Conservation (phyloP, 2,797 vertebrate genomes). For the Xerus rutilus region DNA sequence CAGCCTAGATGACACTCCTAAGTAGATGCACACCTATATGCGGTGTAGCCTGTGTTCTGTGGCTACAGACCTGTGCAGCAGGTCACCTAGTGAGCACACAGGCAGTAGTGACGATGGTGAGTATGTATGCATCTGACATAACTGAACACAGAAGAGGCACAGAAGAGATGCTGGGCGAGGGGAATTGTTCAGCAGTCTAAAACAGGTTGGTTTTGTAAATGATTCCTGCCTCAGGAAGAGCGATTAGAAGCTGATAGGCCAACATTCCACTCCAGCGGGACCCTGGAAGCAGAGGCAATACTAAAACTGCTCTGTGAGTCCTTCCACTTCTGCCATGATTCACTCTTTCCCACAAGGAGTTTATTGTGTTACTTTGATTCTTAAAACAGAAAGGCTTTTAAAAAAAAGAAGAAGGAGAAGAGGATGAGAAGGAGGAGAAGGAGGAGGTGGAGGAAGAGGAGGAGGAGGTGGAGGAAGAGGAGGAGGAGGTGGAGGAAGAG, state of each 20-base stretch:
- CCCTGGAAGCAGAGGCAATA: background rate
- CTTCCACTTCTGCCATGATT: background rate
- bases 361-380: background rate
- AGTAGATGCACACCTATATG: too few species aligned
- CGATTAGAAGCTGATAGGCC: background rate
- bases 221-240: background rate
- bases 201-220: background rate
- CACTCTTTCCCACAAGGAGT: background rate
- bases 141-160: background rate
- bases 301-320: background rate
- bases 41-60: background rate
- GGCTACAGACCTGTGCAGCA: background rate
- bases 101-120: background rate
- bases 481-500: background rate
- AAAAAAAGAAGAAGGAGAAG: too few species aligned
- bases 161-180: background rate
- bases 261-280: background rate
- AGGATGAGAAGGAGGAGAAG: too few species aligned
- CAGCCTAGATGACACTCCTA: too few species aligned
- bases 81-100: background rate
- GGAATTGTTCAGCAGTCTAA: background rate
- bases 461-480: too few species aligned
- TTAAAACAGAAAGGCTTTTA: conserved; percentile 14
- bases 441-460: too few species aligned
- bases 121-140: background rate